Percentiles rank a stretch among this genome's conserved stretches.
Conservation (phyloP, 2,888 invertebrate species). For the Leptura quadrifasciata region DNA sequence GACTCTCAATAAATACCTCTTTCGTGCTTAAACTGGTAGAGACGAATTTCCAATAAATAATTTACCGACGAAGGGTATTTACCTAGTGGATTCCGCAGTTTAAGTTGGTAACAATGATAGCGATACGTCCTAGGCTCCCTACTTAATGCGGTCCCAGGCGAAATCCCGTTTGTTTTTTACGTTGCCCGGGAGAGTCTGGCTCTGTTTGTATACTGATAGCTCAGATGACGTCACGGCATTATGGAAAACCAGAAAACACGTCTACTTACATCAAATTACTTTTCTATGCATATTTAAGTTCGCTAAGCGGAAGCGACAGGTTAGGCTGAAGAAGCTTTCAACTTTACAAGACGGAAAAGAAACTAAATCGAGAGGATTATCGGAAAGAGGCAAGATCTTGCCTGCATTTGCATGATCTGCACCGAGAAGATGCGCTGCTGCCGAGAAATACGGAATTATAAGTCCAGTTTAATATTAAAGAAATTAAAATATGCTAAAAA, state of each 20-base stretch:
- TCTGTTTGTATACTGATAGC: conserved; percentile 37
- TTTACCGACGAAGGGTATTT: conserved; percentile 37
- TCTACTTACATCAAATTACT: conserved; percentile 35
- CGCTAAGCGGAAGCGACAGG: conserved; percentile 37
- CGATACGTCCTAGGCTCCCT: conserved; percentile 39
- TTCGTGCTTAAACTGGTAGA: background rate
- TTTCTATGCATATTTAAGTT: conserved; percentile 37
- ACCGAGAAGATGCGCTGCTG: background rate
- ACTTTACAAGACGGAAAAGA: conserved; percentile 19
- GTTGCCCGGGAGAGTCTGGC: conserved; percentile 45
- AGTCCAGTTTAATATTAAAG: background rate
- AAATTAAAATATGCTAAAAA: too few relatives aligned
- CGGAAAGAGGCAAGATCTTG: background rate
- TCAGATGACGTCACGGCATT: conserved; percentile 32
- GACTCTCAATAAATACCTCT: background rate
- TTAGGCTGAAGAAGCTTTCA: conserved; percentile 14
- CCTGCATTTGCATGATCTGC: conserved; percentile 20
- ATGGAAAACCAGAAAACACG: conserved; percentile 40
- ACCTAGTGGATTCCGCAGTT: conserved; percentile 28
- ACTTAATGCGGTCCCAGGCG: conserved; percentile 45
- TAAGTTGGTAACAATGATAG: conserved; percentile 40
- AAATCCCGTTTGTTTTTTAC: conserved; percentile 40
- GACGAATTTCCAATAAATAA: conserved; percentile 26
- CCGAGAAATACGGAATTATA: background rate
- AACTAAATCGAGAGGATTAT: conserved; percentile 22